These are phyloP conservation scores for Equus przewalskii DNA, from an alignment of 2,113 vertebrate genomes.

Conservation along the genomic window DNA sequence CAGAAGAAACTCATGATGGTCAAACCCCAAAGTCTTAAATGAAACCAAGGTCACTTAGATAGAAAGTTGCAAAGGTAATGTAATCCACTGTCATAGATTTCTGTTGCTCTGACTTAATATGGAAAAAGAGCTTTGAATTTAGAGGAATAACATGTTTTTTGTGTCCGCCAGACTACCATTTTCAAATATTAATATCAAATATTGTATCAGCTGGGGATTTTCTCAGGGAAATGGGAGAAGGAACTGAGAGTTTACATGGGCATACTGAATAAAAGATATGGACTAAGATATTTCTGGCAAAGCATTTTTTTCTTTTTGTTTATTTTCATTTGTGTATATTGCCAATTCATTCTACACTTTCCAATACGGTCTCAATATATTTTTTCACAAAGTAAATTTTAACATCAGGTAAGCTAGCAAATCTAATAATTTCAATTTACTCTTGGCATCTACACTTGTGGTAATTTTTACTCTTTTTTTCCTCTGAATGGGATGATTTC, in stretches of 20 bases:
- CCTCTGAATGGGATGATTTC: neutral
- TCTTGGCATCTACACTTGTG: neutral
- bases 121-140: neutral
- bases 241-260: neutral
- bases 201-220: neutral
- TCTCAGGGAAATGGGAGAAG: neutral
- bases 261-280: neutral
- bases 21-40: neutral
- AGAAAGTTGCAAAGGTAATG: neutral
- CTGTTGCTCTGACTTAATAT: neutral
- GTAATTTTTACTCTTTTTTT: neutral
- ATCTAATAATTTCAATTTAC: neutral
- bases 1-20: neutral
- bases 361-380: neutral
- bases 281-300: neutral
- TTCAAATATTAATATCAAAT: neutral
- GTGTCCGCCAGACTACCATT: neutral
- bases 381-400: conserved; percentile 22
- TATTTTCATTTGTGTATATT: neutral
- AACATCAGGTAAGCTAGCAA: neutral
- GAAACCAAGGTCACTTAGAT: neutral
- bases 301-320: neutral
- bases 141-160: neutral
- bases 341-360: neutral
- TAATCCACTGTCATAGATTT: neutral